These are phyloP conservation scores for Psephotus haematonotus DNA, from an alignment of 2,113 vertebrate genomes.

Conservation along the genomic window DNA sequence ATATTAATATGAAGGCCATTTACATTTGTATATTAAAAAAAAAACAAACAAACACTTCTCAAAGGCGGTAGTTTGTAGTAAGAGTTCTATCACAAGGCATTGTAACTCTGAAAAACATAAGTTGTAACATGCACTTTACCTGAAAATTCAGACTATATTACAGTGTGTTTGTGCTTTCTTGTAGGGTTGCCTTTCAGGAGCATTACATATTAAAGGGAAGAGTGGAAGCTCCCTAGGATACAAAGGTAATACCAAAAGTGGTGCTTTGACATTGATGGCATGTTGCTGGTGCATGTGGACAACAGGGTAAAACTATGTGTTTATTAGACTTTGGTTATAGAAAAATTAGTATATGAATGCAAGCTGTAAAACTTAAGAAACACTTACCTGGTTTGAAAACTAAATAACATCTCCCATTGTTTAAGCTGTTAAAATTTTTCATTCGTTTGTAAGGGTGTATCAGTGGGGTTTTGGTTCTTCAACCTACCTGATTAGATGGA, in stretches of 20 bases:
- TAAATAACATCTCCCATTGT: not conserved
- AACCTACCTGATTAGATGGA: not conserved
- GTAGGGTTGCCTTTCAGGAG: constrained; percentile 49
- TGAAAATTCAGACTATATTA: not conserved
- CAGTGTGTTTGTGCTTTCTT: not conserved
- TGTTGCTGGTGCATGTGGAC: not conserved
- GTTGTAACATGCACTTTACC: not conserved
- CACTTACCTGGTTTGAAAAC: not conserved
- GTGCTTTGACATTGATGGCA: not conserved
- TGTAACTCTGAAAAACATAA: not conserved
- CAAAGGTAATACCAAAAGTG: constrained; percentile 60
- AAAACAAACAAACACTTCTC: not conserved
- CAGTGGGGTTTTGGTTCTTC: not conserved
- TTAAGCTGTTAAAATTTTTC: not conserved
- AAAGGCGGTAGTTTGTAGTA: not conserved
- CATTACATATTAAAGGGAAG: not conserved
- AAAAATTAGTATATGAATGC: not conserved
- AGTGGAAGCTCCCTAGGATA: not conserved
- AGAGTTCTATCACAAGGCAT: not conserved
- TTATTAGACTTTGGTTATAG: not conserved
- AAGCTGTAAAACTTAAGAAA: not conserved
- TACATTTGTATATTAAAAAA: not conserved
- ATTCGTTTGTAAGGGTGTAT: not conserved
- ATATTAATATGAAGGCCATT: not conserved
- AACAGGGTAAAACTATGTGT: not conserved